Base-by-base conservation (phyloP, 2,113 vertebrate species). In the Pyxicephalus adspersus region DNA sequence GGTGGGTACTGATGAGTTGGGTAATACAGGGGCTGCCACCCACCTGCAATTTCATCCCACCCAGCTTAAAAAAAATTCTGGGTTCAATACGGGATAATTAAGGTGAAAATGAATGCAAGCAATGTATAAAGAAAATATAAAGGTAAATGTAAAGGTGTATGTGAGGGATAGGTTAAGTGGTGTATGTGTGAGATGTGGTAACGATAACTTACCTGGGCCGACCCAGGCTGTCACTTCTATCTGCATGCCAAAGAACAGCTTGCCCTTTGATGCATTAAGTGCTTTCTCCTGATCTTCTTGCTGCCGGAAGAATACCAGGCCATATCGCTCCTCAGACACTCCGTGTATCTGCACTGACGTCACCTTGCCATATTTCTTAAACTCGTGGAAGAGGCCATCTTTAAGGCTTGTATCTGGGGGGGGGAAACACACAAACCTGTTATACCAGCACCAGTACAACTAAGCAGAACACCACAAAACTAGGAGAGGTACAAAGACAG, bases 211-310 rank as follows among this genome's bases (percentile, higher is more conserved):
- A 99, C 98, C 98, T 75, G 97, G 98, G 71, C 98, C 98, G 87
- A 95, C 96, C 98, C 98, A 99, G 18, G 96, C 96, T 0, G 96
- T 98, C 75, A 99, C 98, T 81, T 99, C 97, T 51, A 99, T 99
- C 89, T 99, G 98, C 98, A 99, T 99, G 86, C 98, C 98, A 85
- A 99, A 99, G 92, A 99, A 99, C 50, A 98, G 96, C 83, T 99
- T 99, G 81, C 96, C 98, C 86, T 99, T 99, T 51, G 98, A 99
- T 75, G 97, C 96, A 83, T 92, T 95, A 2, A 98, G 88, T 26
- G 98, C 97, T 87, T 99, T 99, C 83, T 98, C 97, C 90, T 98
- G 98, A 90, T 99, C 98, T 88, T 99, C 98, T 90, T 98, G 96
- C 84, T 99, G 98, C 23, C 98, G 95, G 84, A 99, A 99, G 91